Conservation (phyloP, 1,140 invertebrate species). For the Aphidius gifuensis region DNA sequence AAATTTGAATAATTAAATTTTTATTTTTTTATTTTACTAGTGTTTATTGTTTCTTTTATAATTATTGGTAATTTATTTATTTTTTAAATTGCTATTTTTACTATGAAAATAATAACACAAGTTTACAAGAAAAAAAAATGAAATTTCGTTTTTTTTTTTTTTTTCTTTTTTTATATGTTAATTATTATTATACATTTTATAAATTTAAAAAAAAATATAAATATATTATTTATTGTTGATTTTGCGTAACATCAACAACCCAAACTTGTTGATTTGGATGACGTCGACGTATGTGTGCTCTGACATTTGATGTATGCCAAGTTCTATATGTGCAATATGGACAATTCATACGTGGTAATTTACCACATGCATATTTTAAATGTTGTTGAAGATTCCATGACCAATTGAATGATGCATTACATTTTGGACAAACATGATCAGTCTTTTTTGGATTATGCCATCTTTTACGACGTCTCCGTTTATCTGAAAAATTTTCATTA, state of each 20-base stretch:
- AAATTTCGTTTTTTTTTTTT: slow-evolving; percentile 5
- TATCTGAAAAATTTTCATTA: too few relatives aligned
- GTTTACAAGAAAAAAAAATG: neutral
- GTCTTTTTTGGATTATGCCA: too few relatives aligned
- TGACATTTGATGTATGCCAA: slow-evolving; percentile 40
- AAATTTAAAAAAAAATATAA: neutral
- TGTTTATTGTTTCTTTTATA: too few relatives aligned
- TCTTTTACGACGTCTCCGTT: too few relatives aligned
- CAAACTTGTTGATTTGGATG: slow-evolving; percentile 31
- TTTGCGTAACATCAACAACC: slow-evolving; percentile 23
- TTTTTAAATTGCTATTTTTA: slow-evolving; percentile 19
- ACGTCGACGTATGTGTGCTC: slow-evolving; percentile 39
- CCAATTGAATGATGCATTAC: slow-evolving; percentile 53
- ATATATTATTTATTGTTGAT: slow-evolving; percentile 14
- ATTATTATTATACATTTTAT: neutral
- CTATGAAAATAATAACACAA: neutral
- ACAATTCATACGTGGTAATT: slow-evolving; percentile 56
- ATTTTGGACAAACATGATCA: slow-evolving; percentile 53
- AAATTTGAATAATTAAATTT: too few relatives aligned
- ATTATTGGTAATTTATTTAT: too few relatives aligned
- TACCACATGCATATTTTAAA: slow-evolving; percentile 54
- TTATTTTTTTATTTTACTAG: too few relatives aligned
- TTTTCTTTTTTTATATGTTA: neutral
- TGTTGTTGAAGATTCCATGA: slow-evolving; percentile 56
- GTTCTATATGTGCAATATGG: slow-evolving; percentile 44